Evolutionary conservation across 2,797 vertebrate genomes (phyloP).

Genomic region (Podarcis siculus): DNA sequence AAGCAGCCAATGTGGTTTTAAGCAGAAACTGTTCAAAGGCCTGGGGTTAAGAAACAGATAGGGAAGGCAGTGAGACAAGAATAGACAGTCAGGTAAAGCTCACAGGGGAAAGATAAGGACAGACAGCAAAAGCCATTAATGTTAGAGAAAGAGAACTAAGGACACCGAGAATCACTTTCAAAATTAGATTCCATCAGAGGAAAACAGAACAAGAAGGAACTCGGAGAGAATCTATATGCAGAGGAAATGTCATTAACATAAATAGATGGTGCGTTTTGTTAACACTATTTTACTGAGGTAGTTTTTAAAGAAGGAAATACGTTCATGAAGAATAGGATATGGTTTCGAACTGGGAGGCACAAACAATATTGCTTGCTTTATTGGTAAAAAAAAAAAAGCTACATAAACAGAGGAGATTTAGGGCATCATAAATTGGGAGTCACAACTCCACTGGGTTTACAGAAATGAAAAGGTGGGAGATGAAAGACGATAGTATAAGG

Average conservation of each 20-base stretch:
- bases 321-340: background rate
- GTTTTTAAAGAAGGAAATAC: constrained; percentile 17
- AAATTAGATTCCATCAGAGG: constrained; percentile 33
- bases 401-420: background rate
- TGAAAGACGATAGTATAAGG: background rate
- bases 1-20: background rate
- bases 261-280: background rate
- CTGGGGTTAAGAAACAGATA: constrained; percentile 33
- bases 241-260: constrained; percentile 23
- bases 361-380: background rate
- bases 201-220: constrained; percentile 16
- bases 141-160: constrained; percentile 57
- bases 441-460: background rate
- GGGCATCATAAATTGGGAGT: background rate
- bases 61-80: constrained; percentile 23
- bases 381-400: background rate
- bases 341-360: background rate
- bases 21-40: constrained; percentile 47
- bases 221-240: background rate
- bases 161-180: constrained; percentile 57
- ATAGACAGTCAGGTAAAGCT: constrained; percentile 49
- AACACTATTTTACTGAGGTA: background rate
- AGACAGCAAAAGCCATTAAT: constrained; percentile 30
- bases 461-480: background rate
- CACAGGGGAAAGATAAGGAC: constrained; percentile 51